Percentiles rank a stretch among this genome's conserved stretches.
Conservation (phyloP, 2,113 vertebrate species). For the Cisticola juncidis region DNA sequence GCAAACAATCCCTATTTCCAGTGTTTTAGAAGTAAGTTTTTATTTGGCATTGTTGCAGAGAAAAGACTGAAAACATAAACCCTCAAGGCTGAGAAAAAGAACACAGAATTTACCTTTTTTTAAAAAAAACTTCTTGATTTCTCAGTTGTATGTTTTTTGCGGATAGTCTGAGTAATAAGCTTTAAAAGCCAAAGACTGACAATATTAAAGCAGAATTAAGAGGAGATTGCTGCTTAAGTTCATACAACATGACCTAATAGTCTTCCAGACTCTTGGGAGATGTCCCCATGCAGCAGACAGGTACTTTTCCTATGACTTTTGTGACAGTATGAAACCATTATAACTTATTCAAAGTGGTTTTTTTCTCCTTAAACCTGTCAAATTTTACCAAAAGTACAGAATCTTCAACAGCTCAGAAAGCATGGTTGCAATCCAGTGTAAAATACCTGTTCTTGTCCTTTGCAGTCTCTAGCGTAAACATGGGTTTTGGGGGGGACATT, state of each 20-base stretch:
- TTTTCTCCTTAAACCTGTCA: not conserved
- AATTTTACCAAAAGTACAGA: not conserved
- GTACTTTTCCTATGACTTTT: not conserved
- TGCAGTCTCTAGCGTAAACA: not conserved
- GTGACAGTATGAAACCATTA: not conserved
- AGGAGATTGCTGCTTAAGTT: not conserved
- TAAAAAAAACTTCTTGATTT: slow-evolving; percentile 14
- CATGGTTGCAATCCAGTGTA: not conserved
- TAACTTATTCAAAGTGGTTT: not conserved
- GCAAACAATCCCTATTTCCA: slow-evolving; percentile 11
- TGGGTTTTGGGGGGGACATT: not conserved
- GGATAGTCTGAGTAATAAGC: slow-evolving; percentile 8
- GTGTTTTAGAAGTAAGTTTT: slow-evolving; percentile 22
- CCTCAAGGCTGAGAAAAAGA: slow-evolving; percentile 40
- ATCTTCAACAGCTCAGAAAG: not conserved
- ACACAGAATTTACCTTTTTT: not conserved
- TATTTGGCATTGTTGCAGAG: not conserved
- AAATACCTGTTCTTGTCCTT: not conserved
- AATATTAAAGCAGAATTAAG: not conserved
- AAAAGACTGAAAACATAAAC: slow-evolving; percentile 25
- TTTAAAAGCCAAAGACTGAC: not conserved
- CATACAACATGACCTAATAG: not conserved
- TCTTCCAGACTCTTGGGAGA: not conserved
- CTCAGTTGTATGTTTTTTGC: slow-evolving; percentile 36
- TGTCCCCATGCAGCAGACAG: rapidly evolving